Evolutionary conservation across 2,888 invertebrate genomes (phyloP), one percentile per base, ranked within the genome.

Genomic region (Lumbricus terrestris): DNA sequence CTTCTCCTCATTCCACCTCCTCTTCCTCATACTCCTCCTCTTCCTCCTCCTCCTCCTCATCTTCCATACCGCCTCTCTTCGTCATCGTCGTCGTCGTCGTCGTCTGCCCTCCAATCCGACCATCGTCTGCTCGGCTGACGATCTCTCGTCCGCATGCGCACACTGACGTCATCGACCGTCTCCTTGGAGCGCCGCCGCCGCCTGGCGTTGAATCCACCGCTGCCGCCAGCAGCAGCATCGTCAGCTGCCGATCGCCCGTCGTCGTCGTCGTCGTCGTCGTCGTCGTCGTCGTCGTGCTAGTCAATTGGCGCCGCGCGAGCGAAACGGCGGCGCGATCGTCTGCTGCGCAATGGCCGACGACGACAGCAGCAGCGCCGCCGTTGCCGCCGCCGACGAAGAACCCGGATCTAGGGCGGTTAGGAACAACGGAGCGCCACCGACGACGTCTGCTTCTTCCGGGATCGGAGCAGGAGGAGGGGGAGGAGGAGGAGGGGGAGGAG

Each of bases 291-390:
- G n/a, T n/a, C n/a, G n/a, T n/a, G n/a, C n/a, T n/a, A 69, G 69
- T 69, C 69, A 69, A 69, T 69, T n/a, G 69, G 69, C n/a, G n/a
- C n/a, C 69, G 69, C 69, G 69, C 69, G 69, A 69, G 69, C n/a
- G n/a, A n/a, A 69, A 11, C n/a, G n/a, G 69, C 69, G 69, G 69
- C n/a, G 8, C 29, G 69, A 11, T 69, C 69, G 69, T 69, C 69
- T 69, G 69, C 69, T 69, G 69, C 69, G 69, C 69, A 69, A 69
- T 69, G 69, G 69, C 69, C 85, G 85, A 85, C 85, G 85, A 34
- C 85, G 23, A 20, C 85, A 18, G 34, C 85, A 37, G 85, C n/a
- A n/a, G n/a, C n/a, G n/a, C n/a, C n/a, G n/a, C n/a, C n/a, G n/a
- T n/a, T n/a, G n/a, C n/a, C n/a, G n/a, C n/a, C 85, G 85, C 35